phyloP scores from a whole-genome alignment of 2,888 invertebrate species.

The Andrena fulva region DNA sequence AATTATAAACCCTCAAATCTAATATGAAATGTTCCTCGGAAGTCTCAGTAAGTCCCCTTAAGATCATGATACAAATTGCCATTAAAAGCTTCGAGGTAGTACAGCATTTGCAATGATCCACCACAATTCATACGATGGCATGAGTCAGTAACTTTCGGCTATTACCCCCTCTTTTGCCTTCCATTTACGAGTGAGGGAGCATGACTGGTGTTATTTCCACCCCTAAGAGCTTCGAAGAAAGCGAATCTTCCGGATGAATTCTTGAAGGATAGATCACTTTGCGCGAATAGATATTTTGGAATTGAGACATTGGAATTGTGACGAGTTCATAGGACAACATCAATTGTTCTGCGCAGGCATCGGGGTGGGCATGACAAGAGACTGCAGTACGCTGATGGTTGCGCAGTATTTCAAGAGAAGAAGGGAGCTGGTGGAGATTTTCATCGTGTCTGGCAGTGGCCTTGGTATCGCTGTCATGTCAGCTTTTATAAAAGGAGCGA shows the following conservation, averaged over 20 bases:
- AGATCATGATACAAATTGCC: no score
- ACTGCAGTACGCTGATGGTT: slow-evolving; percentile 95
- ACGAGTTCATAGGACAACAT: not conserved
- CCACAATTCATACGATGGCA: not conserved
- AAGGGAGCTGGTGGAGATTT: slow-evolving; percentile 94
- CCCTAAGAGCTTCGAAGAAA: not conserved
- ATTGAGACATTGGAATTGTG: no score
- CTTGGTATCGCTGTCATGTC: slow-evolving; percentile 94
- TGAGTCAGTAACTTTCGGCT: slow-evolving; percentile 1
- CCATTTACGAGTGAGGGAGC: not conserved
- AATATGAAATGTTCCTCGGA: no score
- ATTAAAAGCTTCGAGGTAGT: no score
- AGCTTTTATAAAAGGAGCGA: slow-evolving; percentile 91
- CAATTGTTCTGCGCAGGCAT: slow-evolving; percentile 86
- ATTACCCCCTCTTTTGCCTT: not conserved
- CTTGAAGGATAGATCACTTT: not conserved
- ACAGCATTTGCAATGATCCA: not conserved
- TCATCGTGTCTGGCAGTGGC: slow-evolving; percentile 94
- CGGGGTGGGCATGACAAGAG: slow-evolving; percentile 94
- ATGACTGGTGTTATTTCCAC: not conserved
- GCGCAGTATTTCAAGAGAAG: slow-evolving; percentile 95
- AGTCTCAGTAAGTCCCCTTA: no score
- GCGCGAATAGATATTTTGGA: not conserved
- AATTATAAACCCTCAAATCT: no score
- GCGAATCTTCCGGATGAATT: not conserved